Evolutionary conservation across 2,113 vertebrate genomes (phyloP), one percentile per base, ranked within the genome.

Genomic region (Leptobrachium leishanense): DNA sequence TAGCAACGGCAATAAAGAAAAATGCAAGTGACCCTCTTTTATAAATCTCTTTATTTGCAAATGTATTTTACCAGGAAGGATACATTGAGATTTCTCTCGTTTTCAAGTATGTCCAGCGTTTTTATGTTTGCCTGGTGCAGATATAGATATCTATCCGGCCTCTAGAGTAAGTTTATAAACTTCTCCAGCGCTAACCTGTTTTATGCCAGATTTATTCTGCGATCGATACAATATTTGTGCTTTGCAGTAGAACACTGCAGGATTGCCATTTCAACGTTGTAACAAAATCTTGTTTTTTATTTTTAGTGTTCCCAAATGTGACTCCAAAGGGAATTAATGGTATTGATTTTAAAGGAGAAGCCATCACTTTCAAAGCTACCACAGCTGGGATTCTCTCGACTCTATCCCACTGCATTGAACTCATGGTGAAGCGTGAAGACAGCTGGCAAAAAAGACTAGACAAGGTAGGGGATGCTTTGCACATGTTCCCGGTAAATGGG

Each of bases 341-440:
- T 57, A 97, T 99, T 85, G 97, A 99, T 88, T 99, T 99, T 85
- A 99, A 99, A 91, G 98, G 98, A 2, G 98, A 99, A 89, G 98
- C 98, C 71, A 99, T 99, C 90, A 99, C 98, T 77, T 99, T 99
- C 87, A 99, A 99, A 88, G 97, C 97, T 85, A 99, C 98, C 57
- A 99, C 98, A 72, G 98, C 96, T 69, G 98, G 98, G 72, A 99
- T 99, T 79, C 94, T 99, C 79, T 96, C 98, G 55, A 98, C 97
- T 0, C 90, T 99, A 46, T 98, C 97, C 78, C 96, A 99, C 85
- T 99, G 98, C 89, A 97, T 99, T 79, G 98, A 99, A 70, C 92
- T 99, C 79, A 98, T 99, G 96, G 92, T 98, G 66, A 99, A 99
- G 87, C 92, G 94, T 77, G 96, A 97, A 83, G 97, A 99, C 83